Base-by-base conservation (phyloP, 2,888 invertebrate species). In the Lutraria lutraria region DNA sequence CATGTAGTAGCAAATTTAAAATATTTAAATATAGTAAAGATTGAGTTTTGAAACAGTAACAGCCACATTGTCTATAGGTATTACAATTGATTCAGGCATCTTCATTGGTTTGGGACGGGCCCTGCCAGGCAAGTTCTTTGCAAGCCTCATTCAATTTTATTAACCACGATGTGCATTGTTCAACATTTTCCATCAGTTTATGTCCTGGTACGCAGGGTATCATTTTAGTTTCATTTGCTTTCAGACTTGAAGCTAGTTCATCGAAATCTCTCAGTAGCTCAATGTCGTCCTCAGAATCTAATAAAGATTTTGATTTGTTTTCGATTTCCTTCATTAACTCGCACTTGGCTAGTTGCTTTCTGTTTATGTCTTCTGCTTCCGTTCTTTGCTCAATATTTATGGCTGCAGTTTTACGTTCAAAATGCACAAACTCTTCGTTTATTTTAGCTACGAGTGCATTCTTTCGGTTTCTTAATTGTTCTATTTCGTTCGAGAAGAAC, bases 131-230 rank as follows among this genome's bases (percentile, higher is more conserved):
- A 76, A 34, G 29, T 15, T 34, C 76, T 76, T 31, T 76, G 53
- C 43, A 81, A 34, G 13, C 16, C 60, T 60, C n/a, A 8, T 80
- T 85, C 4, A 85, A 25, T 80, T 79, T 85, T 43, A 60, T 15
- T 4, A 85, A 53, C 85, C 79, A 85, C 0, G 85, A n/a, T 10
- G 80, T 80, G 43, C 85, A 85, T 31, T 60, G 15, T 34, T 85
- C 80, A 56, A 85, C 80, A 15, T 43, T 80, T 85, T 80, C 85
- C 85, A 85, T 85, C 80, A 85, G 15, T 25, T 43, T 60, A 56
- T 79, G 60, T 8, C 85, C 85, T 21, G 85, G 53, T 31, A 85
- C 85, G 80, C 29, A 79, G 3, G 85, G 85, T 19, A 25, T 76
- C 34, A 60, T 52, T 53, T 54, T 21, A 16, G 56, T 19, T 34